Conservation (phyloP, 2,888 invertebrate genomes). For the Mythimna albipuncta region DNA sequence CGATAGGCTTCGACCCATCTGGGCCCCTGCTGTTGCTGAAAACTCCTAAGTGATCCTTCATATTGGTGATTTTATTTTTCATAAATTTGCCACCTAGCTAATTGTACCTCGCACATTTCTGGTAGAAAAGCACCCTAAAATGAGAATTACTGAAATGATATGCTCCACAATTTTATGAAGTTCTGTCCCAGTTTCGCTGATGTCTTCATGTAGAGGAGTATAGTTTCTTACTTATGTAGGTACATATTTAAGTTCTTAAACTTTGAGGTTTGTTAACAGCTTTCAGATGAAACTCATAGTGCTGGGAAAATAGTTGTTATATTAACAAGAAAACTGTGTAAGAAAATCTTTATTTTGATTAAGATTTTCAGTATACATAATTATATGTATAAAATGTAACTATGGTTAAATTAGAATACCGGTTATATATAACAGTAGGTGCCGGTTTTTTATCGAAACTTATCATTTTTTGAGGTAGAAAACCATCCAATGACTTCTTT, state of each 20-base stretch:
- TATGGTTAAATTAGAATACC: too few relatives aligned
- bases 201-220: slow-evolving; percentile 1
- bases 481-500: too few relatives aligned
- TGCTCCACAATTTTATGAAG: slow-evolving; percentile 20
- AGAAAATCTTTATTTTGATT: too few relatives aligned
- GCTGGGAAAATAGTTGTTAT: not conserved
- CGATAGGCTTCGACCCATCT: too few relatives aligned
- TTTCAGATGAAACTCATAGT: slow-evolving; percentile 8
- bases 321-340: not conserved
- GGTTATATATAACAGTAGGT: too few relatives aligned
- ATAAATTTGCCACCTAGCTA: not conserved
- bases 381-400: too few relatives aligned
- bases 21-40: too few relatives aligned
- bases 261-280: slow-evolving; percentile 13
- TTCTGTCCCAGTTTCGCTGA: slow-evolving; percentile 6
- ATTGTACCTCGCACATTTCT: not conserved
- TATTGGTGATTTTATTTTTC: not conserved
- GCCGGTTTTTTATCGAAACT: too few relatives aligned
- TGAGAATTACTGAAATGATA: slow-evolving; percentile 4
- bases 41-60: too few relatives aligned
- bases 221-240: slow-evolving; percentile 10
- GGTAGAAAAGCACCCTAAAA: not conserved
- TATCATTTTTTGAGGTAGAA: too few relatives aligned
- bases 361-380: too few relatives aligned
- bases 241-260: slow-evolving; percentile 11